Evolutionary conservation across 2,797 vertebrate genomes (phyloP).

Genomic region (Ctenochaetus hawaiiensis): DNA sequence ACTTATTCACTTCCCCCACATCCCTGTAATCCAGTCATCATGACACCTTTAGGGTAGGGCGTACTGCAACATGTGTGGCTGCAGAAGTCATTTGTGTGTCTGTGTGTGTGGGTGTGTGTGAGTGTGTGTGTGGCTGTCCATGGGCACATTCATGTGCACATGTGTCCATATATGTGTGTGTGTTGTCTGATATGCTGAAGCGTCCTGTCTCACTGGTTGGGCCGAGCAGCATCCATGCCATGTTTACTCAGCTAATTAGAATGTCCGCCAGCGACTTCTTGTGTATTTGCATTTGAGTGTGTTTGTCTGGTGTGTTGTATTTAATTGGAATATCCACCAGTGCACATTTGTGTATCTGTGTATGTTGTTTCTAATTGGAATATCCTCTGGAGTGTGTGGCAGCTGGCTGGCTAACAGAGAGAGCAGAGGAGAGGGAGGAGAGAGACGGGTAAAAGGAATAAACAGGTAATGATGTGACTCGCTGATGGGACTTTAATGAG

Average conservation of each 20-base stretch:
- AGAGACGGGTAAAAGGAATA: constrained; percentile 65
- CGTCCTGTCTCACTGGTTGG: constrained; percentile 4
- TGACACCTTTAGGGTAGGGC: neutral
- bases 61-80: neutral
- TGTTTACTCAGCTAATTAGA: constrained; percentile 73
- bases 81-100: neutral
- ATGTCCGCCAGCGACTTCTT: constrained; percentile 55
- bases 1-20: constrained; percentile 4
- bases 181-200: neutral
- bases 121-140: neutral
- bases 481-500: constrained; percentile 80
- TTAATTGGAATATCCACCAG: constrained; percentile 77
- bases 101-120: neutral
- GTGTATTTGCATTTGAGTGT: constrained; percentile 39
- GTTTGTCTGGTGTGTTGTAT: constrained; percentile 59
- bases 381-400: constrained; percentile 79
- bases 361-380: constrained; percentile 76
- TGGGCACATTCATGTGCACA: neutral
- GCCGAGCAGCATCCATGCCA: constrained; percentile 11
- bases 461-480: constrained; percentile 81
- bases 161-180: neutral
- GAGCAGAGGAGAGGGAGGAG: constrained; percentile 63
- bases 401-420: constrained; percentile 74
- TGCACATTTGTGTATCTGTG: constrained; percentile 64
- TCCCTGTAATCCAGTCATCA: constrained; percentile 1